Base-by-base conservation (phyloP, 2,888 invertebrate species). In the Drosophila kuntzei region DNA sequence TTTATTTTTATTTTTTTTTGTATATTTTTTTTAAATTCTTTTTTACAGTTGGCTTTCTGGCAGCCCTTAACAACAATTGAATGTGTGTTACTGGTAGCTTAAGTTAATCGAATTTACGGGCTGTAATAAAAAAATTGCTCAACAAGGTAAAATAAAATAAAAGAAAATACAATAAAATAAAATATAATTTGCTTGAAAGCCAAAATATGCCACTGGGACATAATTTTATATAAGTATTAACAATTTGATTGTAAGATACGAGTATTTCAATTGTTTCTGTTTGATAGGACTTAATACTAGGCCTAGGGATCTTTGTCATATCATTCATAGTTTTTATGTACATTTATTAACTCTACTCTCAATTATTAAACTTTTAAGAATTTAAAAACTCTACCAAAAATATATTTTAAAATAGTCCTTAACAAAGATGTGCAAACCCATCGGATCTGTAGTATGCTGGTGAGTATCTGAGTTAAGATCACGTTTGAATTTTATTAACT, bases 21-120 rank as follows among this genome's bases (percentile, higher is more conserved):
- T 61, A 46, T 61, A 27, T 60, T 54, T 44, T 67, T 65, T 51
- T 58, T 64, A 68, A 76, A 68, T 85, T 80, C 36, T 7, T 64
- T 69, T 84, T 57, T 58, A 59, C 66, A 67, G 49, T 75, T 69
- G 70, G 62, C 64, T 72, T 53, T 32, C 16, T 25, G 36, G 18
- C 66, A 46, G 78, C 73, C 69, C 84, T 70, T 71, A 76, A 74
- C 85, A 80, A 83, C 83, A 87, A 87, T 89, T 83, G 70, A 73
- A 70, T 62, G 69, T 61, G 50, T 25, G 29, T 20, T 20, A 7
- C 59, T 27, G 53, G 34, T 37, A 41, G 76, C 76, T 79, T 84
- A 85, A 62, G 70, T 68, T 76, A 89, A 84, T 87, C 89, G 87
- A 87, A 79, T 80, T 79, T 86, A 65, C 67, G 51, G 41, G 39